phyloP scores from a whole-genome alignment of 1,140 invertebrate species.

The Choristoneura fumiferana region DNA sequence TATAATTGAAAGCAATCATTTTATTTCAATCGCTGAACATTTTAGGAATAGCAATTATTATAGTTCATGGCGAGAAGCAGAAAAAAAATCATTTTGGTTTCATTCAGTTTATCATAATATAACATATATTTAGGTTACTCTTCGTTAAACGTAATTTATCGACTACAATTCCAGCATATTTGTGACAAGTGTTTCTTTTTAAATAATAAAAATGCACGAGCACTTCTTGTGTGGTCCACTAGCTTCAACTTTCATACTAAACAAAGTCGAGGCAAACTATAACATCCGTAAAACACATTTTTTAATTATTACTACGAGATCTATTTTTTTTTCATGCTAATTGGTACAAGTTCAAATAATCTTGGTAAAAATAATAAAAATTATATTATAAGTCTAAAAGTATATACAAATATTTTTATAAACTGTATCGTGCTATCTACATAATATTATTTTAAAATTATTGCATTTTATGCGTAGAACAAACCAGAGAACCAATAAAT shows the following conservation, averaged over 20 bases:
- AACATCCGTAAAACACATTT: conserved; percentile 6
- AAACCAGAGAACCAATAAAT: conserved; percentile 7
- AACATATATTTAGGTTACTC: too few species aligned
- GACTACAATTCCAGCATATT: not conserved
- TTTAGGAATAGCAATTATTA: too few species aligned
- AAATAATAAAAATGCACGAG: not conserved
- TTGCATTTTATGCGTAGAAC: conserved; percentile 61
- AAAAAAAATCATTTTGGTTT: too few species aligned
- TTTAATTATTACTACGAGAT: not conserved
- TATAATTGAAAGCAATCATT: too few species aligned
- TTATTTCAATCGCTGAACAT: too few species aligned
- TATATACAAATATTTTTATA: conserved; percentile 49
- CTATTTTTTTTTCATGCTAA: conserved; percentile 7
- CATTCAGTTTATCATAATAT: too few species aligned
- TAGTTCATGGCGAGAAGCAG: too few species aligned
- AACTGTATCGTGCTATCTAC: conserved; percentile 55
- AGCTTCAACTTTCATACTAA: conserved; percentile 27
- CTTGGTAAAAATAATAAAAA: conserved; percentile 27
- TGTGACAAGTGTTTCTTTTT: too few species aligned
- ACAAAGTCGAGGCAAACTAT: conserved; percentile 17
- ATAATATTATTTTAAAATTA: conserved; percentile 40
- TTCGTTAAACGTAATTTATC: too few species aligned
- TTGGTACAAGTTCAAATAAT: conserved; percentile 20
- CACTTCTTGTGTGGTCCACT: conserved; percentile 31
- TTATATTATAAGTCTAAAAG: conserved; percentile 33